Conservation (phyloP, 2,888 invertebrate genomes). For the Acrobasis suavella region DNA sequence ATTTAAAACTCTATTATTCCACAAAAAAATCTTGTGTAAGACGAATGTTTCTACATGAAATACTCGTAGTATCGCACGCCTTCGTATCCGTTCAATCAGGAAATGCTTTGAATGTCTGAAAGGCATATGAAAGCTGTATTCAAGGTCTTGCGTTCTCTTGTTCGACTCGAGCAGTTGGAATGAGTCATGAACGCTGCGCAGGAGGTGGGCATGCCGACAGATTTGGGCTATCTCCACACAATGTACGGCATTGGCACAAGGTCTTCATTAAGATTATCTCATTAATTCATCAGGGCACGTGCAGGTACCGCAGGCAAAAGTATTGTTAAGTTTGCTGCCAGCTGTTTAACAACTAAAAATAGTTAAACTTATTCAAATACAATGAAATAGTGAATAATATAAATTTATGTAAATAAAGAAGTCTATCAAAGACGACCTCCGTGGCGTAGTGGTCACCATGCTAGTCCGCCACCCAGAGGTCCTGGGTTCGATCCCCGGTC, state of each 20-base stretch:
- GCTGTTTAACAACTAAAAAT: too few relatives aligned
- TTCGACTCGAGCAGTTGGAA: constrained; percentile 6
- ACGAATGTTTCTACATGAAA: too few relatives aligned
- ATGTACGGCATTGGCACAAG: constrained; percentile 14
- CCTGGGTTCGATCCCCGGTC: too few relatives aligned
- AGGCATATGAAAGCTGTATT: constrained; percentile 20
- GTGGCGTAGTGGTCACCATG: too few relatives aligned
- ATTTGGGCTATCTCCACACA: constrained; percentile 13
- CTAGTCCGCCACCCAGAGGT: too few relatives aligned
- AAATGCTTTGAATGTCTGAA: constrained; percentile 23
- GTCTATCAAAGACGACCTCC: too few relatives aligned
- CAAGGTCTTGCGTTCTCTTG: constrained; percentile 23
- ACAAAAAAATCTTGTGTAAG: too few relatives aligned
- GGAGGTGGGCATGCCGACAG: constrained; percentile 1
- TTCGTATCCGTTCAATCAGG: constrained; percentile 19
- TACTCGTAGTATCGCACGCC: neutral
- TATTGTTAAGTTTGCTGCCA: neutral
- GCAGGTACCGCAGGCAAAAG: neutral
- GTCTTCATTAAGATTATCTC: constrained; percentile 13
- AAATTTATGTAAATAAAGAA: too few relatives aligned
- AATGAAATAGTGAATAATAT: too few relatives aligned
- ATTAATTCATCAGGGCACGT: neutral
- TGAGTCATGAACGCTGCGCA: constrained; percentile 19
- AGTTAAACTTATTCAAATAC: too few relatives aligned
- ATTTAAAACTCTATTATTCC: too few relatives aligned